These are phyloP conservation scores for Sebastolobus altivelis DNA, from an alignment of 2,797 vertebrate genomes.

Conservation along the genomic window DNA sequence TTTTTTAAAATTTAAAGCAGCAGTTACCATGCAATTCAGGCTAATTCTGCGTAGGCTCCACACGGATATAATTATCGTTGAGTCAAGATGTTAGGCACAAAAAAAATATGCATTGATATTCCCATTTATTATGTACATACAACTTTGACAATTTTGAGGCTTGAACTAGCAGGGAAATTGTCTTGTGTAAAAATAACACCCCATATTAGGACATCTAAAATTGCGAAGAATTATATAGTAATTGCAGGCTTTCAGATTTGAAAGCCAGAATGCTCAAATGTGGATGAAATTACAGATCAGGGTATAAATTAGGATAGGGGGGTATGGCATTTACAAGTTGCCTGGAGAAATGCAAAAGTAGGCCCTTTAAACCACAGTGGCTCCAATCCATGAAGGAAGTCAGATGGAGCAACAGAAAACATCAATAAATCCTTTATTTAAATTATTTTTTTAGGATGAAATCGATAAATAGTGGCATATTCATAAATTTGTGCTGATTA, in stretches of 20 bases:
- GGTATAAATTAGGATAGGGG: conserved; percentile 98
- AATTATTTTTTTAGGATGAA: background rate
- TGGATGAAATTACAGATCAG: conserved; percentile 99
- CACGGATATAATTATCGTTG: conserved; percentile 99
- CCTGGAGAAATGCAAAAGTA: conserved; percentile 92
- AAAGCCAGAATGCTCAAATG: conserved; percentile 99
- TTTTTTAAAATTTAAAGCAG: conserved; percentile 99
- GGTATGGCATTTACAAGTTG: conserved; percentile 98
- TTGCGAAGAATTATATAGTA: conserved; percentile 99
- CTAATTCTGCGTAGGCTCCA: conserved; percentile 99
- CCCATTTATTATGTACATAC: conserved; percentile 99
- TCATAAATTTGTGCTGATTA: background rate
- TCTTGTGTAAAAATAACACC: conserved; percentile 99
- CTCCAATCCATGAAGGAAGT: conserved; percentile 86
- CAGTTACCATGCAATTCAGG: conserved; percentile 99
- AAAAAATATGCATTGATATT: conserved; percentile 99
- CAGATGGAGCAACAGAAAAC: conserved; percentile 61
- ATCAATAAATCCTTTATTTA: background rate
- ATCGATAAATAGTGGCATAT: background rate
- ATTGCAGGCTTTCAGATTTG: conserved; percentile 99
- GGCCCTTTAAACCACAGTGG: conserved; percentile 76
- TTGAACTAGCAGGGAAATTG: conserved; percentile 99
- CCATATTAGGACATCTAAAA: conserved; percentile 99
- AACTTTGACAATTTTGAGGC: conserved; percentile 99
- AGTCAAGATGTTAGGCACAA: conserved; percentile 99